Conservation (phyloP, 1,140 invertebrate genomes). For the Drosophila eugracilis region DNA sequence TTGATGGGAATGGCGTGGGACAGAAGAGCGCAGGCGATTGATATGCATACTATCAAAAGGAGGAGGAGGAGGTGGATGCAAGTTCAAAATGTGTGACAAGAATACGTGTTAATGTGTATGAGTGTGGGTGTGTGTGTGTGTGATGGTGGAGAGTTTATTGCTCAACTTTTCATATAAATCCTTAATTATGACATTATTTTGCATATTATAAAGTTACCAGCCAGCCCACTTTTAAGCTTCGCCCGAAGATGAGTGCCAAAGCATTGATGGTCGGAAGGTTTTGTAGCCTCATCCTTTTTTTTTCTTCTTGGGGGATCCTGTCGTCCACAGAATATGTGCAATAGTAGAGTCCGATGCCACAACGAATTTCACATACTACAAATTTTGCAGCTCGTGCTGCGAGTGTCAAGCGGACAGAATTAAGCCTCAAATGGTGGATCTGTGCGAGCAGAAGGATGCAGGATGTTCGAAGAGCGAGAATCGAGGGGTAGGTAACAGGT, state of each 20-base stretch:
- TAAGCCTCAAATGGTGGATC: slow-evolving; percentile 67
- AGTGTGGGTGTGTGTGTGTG: background rate
- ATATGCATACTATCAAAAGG: slow-evolving; percentile 57
- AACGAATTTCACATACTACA: slow-evolving; percentile 74
- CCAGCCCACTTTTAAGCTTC: background rate
- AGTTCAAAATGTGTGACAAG: slow-evolving; percentile 64
- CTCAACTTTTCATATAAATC: slow-evolving; percentile 77
- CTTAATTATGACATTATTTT: slow-evolving; percentile 81
- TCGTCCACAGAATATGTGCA: slow-evolving; percentile 20
- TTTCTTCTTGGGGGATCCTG: too few relatives aligned
- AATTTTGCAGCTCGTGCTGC: slow-evolving; percentile 54
- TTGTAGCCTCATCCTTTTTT: background rate
- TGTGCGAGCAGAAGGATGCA: slow-evolving; percentile 5
- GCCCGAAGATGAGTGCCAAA: slow-evolving; percentile 8
- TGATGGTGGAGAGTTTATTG: slow-evolving; percentile 47
- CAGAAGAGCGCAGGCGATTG: slow-evolving; percentile 43
- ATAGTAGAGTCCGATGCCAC: slow-evolving; percentile 53
- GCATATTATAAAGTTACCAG: slow-evolving; percentile 64
- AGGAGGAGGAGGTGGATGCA: slow-evolving; percentile 36
- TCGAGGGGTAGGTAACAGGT: slow-evolving; percentile 36
- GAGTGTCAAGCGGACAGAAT: slow-evolving; percentile 70
- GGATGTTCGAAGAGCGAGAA: background rate
- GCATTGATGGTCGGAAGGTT: slow-evolving; percentile 8
- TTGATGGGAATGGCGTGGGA: slow-evolving; percentile 11
- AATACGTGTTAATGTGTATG: slow-evolving; percentile 28